Evolutionary conservation across 1,140 invertebrate species (phyloP).

Genomic region (Babylonia areolata): DNA sequence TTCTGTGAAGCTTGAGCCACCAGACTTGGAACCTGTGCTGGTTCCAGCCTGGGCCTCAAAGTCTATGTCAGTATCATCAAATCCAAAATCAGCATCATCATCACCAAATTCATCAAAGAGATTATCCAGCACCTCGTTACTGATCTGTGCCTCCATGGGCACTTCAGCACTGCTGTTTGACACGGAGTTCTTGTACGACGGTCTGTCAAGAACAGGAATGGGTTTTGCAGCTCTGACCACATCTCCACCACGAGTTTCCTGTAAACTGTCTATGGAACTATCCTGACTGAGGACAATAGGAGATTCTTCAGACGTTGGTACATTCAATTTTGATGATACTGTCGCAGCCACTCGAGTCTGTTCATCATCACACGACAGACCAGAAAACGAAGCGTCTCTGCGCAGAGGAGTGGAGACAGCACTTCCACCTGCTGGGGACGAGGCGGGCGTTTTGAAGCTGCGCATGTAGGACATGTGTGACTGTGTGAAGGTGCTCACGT

Average conservation of each 20-base stretch:
- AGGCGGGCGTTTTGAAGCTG: background rate
- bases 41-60: background rate
- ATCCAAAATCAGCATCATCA: constrained; percentile 7
- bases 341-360: background rate
- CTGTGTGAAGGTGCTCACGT: constrained; percentile 56
- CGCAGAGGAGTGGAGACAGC: background rate
- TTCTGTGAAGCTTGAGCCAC: background rate
- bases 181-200: background rate
- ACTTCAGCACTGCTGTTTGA: background rate
- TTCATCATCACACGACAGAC: background rate
- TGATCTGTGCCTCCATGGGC: background rate
- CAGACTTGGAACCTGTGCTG: background rate
- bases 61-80: background rate
- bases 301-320: constrained; percentile 4
- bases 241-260: background rate
- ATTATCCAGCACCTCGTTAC: background rate
- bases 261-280: background rate
- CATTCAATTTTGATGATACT: background rate
- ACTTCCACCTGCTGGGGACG: background rate
- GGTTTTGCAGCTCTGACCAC: background rate
- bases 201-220: background rate
- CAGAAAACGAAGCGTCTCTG: background rate
- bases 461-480: constrained; percentile 59
- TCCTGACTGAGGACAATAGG: constrained; percentile 16
- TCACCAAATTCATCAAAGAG: constrained; percentile 20